phyloP scores from a whole-genome alignment of 2,888 invertebrate species.

The Dicycla oo region DNA sequence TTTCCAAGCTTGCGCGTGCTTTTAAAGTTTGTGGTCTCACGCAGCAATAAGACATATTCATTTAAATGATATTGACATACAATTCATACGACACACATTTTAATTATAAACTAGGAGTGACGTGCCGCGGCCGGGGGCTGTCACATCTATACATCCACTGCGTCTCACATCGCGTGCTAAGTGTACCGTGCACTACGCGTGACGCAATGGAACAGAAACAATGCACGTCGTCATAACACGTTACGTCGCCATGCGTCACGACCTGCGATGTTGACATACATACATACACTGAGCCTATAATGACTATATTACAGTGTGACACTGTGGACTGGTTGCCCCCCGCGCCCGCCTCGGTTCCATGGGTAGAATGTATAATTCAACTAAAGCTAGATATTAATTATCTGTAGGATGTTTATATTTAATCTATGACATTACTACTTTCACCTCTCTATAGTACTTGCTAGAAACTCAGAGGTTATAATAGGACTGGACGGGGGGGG shows the following conservation, averaged over 20 bases:
- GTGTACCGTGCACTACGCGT: background rate
- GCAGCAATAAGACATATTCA: background rate
- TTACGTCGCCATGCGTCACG: background rate
- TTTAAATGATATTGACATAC: background rate
- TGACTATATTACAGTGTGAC: too few species aligned
- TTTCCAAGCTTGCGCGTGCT: background rate
- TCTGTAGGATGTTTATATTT: too few species aligned
- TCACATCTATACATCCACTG: slow-evolving; percentile 3
- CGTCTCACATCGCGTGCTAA: background rate
- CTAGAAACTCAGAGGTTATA: too few species aligned
- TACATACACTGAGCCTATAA: background rate
- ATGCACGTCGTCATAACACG: slow-evolving; percentile 3
- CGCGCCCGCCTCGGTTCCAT: background rate
- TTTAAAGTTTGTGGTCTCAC: background rate
- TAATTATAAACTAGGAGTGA: background rate
- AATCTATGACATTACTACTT: too few species aligned
- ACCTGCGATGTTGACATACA: background rate
- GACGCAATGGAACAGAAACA: slow-evolving; percentile 2
- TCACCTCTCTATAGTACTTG: too few species aligned
- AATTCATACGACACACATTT: background rate
- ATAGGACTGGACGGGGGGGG: too few species aligned
- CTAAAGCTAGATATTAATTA: too few species aligned
- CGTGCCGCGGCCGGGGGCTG: background rate
- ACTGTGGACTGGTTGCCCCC: background rate
- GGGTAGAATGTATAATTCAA: too few species aligned